Base-by-base conservation (phyloP, 2,113 vertebrate species). In the Oreotragus oreotragus region DNA sequence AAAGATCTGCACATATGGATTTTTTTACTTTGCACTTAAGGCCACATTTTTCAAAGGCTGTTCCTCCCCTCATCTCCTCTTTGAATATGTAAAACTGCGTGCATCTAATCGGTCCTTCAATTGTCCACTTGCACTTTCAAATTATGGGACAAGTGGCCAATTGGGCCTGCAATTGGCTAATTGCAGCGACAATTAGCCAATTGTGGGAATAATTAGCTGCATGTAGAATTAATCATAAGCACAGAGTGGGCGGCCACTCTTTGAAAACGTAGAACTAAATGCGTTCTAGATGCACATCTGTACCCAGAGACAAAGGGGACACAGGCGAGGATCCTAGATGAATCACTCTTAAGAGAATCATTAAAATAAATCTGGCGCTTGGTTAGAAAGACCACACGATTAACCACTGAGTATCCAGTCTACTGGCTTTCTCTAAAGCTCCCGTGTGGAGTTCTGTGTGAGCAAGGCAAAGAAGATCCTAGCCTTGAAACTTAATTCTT, bases 141-240 rank as follows among this genome's bases (percentile, higher is more conserved):
- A 98, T 98, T 98, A 98, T 95, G 94, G 97, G 98, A 98, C 98
- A 98, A 98, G 98, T 98, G 97, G 98, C 98, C 97, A 98, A 97
- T 97, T 98, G 98, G 97, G 98, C 97, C 97, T 93, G 97, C 98
- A 98, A 98, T 98, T 92, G 97, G 86, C 97, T 98, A 98, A 98
- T 98, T 98, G 97, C 97, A 79, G 30, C 17, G 47, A 96, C 97
- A 97, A 98, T 98, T 98, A 98, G 97, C 94, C 97, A 97, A 96
- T 98, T 98, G 96, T 93, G 94, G 96, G 96, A 90, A 93, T 98
- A 98, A 98, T 98, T 97, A 97, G 97, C 53, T 5, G 49, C 95
- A 81, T 90, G 96, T 77, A 97, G 96, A 98, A 98, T 98, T 97
- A 97, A 98, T 98, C 97, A 55, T 64, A 97, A 70, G 93, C 96